Conservation (phyloP, 2,888 invertebrate genomes). For the Eilema depressum region DNA sequence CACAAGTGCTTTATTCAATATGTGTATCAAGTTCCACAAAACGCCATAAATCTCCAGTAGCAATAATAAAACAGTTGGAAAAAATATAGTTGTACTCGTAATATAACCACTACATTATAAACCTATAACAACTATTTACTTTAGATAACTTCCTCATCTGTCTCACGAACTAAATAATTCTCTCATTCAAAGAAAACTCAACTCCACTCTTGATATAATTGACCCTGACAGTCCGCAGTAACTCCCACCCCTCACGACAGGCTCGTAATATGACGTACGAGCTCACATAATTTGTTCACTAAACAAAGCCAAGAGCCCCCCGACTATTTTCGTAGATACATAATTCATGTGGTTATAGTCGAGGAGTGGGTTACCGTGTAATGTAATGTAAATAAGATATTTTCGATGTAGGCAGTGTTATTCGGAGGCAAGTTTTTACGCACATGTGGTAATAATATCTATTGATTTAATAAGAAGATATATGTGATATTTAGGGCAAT, state of each 20-base stretch:
- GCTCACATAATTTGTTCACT: conserved; percentile 24
- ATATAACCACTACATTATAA: too few relatives aligned
- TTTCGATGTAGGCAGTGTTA: neutral
- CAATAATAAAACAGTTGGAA: too few relatives aligned
- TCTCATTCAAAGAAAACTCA: conserved; percentile 1
- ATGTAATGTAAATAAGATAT: neutral
- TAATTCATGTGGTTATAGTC: conserved; percentile 13
- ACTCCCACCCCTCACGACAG: neutral
- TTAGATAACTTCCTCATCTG: neutral
- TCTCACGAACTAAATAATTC: neutral
- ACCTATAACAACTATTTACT: too few relatives aligned
- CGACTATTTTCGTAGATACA: conserved; percentile 26
- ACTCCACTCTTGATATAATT: neutral
- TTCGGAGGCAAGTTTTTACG: neutral
- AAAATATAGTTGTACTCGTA: too few relatives aligned
- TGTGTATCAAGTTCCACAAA: too few relatives aligned
- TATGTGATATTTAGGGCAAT: neutral
- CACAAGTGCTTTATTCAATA: too few relatives aligned
- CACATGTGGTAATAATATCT: neutral
- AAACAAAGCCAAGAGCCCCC: conserved; percentile 27
- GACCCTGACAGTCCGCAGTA: conserved; percentile 2
- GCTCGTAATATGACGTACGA: conserved; percentile 23
- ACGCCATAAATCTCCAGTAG: too few relatives aligned
- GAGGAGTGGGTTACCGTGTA: conserved; percentile 1
- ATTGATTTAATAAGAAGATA: neutral